These are phyloP conservation scores for Amphilophus citrinellus DNA, from an alignment of 2,113 vertebrate species.

Conservation along the genomic window DNA sequence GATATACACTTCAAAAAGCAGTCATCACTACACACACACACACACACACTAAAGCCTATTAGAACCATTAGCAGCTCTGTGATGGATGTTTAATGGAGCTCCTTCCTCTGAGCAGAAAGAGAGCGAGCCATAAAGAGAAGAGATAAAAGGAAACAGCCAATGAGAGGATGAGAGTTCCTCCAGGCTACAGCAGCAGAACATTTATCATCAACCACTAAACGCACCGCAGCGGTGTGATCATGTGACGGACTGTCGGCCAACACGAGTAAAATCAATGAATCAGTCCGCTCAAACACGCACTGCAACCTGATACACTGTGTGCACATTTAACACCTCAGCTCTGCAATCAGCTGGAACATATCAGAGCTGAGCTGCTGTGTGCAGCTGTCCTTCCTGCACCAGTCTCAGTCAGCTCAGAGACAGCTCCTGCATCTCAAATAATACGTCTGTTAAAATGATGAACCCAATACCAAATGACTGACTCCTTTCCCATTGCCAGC, in stretches of 20 bases:
- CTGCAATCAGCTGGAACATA: background rate
- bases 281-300: background rate
- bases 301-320: background rate
- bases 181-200: background rate
- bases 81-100: slow-evolving; percentile 2
- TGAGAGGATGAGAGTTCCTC: background rate
- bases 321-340: background rate
- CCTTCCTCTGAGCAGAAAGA: background rate
- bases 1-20: too few relatives aligned
- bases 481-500: background rate
- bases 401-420: background rate
- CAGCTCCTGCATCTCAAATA: background rate
- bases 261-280: background rate
- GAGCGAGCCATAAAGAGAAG: too few relatives aligned
- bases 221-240: background rate
- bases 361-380: background rate
- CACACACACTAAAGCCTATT: background rate
- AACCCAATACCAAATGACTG: background rate
- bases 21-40: too few relatives aligned
- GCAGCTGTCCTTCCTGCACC: background rate
- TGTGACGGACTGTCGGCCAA: background rate
- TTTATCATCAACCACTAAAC: background rate
- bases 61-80: background rate
- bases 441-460: background rate
- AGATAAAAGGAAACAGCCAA: background rate